Conservation (phyloP, 2,888 invertebrate genomes). For the Drosophila limbata region DNA sequence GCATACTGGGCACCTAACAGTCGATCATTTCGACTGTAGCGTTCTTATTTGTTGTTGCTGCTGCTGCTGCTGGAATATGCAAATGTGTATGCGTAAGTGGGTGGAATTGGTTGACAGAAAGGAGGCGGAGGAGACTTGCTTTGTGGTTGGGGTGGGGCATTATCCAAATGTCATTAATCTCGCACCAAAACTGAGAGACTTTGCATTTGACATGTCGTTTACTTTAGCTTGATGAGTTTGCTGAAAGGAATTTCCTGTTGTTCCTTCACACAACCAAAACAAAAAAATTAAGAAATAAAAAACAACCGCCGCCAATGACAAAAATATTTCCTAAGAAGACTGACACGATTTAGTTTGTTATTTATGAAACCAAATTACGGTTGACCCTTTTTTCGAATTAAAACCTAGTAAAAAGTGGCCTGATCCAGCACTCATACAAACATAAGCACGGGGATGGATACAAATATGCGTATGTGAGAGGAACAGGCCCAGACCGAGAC, state of each 20-base stretch:
- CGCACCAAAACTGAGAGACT: slow-evolving; percentile 55
- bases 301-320: background rate
- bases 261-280: slow-evolving; percentile 15
- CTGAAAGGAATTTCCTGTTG: slow-evolving; percentile 76
- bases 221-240: slow-evolving; percentile 71
- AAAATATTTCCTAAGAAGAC: slow-evolving; percentile 59
- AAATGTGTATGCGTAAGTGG: slow-evolving; percentile 65
- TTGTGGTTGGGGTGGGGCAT: slow-evolving; percentile 14
- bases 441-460: background rate
- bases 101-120: slow-evolving; percentile 37
- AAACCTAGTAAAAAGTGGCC: background rate
- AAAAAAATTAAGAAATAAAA: slow-evolving; percentile 2
- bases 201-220: slow-evolving; percentile 49
- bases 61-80: slow-evolving; percentile 53
- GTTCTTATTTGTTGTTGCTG: background rate
- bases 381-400: slow-evolving; percentile 63
- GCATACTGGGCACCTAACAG: background rate
- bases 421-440: background rate
- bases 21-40: background rate
- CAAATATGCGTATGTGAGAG: slow-evolving; percentile 4
- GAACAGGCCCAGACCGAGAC: slow-evolving; percentile 20
- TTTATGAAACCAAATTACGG: slow-evolving; percentile 57
- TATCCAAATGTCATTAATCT: slow-evolving; percentile 73
- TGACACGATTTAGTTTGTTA: slow-evolving; percentile 46
- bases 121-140: slow-evolving; percentile 1